These are phyloP conservation scores for Hyla sarda DNA, from an alignment of 2,113 vertebrate species.

Conservation along the genomic window DNA sequence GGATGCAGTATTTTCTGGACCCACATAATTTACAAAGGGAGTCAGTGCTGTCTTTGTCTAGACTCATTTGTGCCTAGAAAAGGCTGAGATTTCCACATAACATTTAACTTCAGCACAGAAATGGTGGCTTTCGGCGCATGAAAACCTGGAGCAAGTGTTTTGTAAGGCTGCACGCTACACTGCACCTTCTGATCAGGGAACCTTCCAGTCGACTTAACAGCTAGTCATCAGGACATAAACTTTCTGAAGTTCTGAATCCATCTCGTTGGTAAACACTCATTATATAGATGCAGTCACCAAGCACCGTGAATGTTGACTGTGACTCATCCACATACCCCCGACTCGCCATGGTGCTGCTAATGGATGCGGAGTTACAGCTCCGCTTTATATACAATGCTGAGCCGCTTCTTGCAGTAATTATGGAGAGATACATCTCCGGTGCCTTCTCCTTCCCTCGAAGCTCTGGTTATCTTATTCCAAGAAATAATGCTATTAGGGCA, in stretches of 20 bases:
- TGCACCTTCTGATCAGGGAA: too few species aligned
- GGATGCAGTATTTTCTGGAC: neutral
- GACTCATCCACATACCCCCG: neutral
- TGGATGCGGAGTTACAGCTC: conserved; percentile 17
- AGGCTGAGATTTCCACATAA: too few species aligned
- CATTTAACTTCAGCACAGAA: neutral
- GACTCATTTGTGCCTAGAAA: too few species aligned
- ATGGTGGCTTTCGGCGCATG: too few species aligned
- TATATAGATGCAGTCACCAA: neutral
- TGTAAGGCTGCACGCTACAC: too few species aligned
- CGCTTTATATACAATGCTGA: conserved; percentile 6
- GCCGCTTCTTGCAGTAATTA: conserved; percentile 38
- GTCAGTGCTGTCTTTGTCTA: neutral
- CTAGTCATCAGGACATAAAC: neutral
- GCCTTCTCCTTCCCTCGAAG: conserved; percentile 20
- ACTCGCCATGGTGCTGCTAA: conserved; percentile 34
- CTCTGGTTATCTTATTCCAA: neutral
- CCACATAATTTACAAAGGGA: neutral
- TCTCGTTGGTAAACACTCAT: neutral
- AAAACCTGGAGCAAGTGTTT: too few species aligned
- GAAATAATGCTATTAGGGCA: conserved; percentile 36
- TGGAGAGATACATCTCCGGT: conserved; percentile 32
- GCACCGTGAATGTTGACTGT: neutral
- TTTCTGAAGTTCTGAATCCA: neutral
- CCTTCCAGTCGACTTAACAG: too few species aligned